Base-by-base conservation (phyloP, 2,797 vertebrate species). In the Knipowitschia caucasica region DNA sequence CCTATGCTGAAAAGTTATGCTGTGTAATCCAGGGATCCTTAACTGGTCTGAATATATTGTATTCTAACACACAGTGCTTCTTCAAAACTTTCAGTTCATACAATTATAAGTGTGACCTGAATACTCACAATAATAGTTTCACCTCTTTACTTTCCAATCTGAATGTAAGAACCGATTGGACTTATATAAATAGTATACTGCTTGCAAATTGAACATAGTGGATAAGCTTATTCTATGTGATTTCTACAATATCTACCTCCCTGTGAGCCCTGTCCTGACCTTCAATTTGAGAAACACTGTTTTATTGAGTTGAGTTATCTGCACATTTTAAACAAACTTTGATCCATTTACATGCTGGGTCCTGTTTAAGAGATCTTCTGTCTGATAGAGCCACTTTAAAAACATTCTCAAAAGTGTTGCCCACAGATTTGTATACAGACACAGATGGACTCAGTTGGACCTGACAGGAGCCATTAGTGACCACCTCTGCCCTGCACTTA, bases 401-500 rank as follows among this genome's bases (percentile, higher is more conserved):
- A 58, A 56, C 55, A 46, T 10, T 23, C 23, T 12, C 20, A 47
- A 23, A 38, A 43, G 49, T 47, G 26, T 10, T 50, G 11, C 12
- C 5, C 24, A 50, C 35, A 36, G 35, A 26, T 27, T 39, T 57
- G 50, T 59, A 60, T 56, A 39, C 21, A 42, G 59, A 69, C 35
- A 67, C 35, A 35, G 23, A 35, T 31, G 44, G 26, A 47, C 15
- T 59, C 3, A 18, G 24, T 30, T 29, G 24, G 23, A 26, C 57
- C 24, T 9, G 31, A n/a, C 34, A 12, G 50, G 57, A 38, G 47
- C 31, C 50, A 53, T 57, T 49, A 69, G 58, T n/a, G 29, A 26
- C 33, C 36, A 24, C 60, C 69, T 40, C 5, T 65, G 60, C 62
- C 29, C 7, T 62, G 57, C 50, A 69, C 46, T 66, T 55, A 53